Percentiles rank a stretch among this genome's conserved stretches.
These are phyloP conservation scores for Trachelus tabidus DNA, from an alignment of 2,888 invertebrate species.

Conservation along the genomic window DNA sequence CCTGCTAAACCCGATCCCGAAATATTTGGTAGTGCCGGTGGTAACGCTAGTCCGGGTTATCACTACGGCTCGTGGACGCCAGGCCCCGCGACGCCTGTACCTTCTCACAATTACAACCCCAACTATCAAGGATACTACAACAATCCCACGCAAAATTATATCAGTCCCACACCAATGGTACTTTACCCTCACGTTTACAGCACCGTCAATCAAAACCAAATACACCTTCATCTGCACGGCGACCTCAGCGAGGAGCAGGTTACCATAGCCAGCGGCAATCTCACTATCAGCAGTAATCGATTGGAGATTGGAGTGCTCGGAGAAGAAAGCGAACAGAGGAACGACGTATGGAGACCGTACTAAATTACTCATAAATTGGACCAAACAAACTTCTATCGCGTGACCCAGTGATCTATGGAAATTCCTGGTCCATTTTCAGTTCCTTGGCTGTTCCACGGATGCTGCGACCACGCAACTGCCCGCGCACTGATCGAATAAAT, in stretches of 20 bases:
- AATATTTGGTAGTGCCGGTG: conserved; percentile 47
- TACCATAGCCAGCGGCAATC: conserved; percentile 65
- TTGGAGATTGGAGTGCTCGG: conserved; percentile 69
- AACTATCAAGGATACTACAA: conserved; percentile 80
- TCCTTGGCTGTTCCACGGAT: not conserved
- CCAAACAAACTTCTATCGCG: not conserved
- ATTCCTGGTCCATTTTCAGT: not conserved
- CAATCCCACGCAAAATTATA: conserved; percentile 72
- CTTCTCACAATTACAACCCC: conserved; percentile 73
- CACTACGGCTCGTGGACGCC: conserved; percentile 63
- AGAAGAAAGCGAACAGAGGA: conserved; percentile 69
- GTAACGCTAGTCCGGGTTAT: conserved; percentile 51
- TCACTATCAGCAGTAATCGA: conserved; percentile 67
- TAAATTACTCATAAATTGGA: conserved; percentile 59
- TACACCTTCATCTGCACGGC: conserved; percentile 83
- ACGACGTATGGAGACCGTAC: conserved; percentile 82
- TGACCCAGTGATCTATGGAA: not conserved
- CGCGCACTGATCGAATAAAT: not conserved
- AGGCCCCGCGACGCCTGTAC: conserved; percentile 59
- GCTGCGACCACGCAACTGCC: not conserved
- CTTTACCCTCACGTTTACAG: conserved; percentile 83
- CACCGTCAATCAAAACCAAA: conserved; percentile 88
- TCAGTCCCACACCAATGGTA: conserved; percentile 76
- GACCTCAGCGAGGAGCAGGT: conserved; percentile 62
- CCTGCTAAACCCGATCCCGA: conserved; percentile 52